Evolutionary conservation across 2,113 vertebrate genomes (phyloP), one percentile per base, ranked within the genome.

Genomic region (Thryonomys swinderianus): DNA sequence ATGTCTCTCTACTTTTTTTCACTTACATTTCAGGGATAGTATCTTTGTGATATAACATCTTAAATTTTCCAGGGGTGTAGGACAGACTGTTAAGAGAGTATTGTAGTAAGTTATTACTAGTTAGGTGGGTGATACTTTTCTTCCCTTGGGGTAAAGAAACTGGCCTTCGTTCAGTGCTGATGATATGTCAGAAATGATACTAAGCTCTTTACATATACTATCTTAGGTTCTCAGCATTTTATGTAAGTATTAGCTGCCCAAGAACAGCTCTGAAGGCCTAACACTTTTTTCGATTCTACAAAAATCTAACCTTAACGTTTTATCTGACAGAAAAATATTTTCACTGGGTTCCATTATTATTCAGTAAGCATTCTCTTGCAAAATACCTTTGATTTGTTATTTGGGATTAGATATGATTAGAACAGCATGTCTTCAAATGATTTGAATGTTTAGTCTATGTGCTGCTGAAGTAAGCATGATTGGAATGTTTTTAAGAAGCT

Each of bases 311-410:
- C 40, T 94, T 34, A 0, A 92, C 42, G 42, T 90, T 87, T 95
- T 62, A 45, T 76, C 57, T 87, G 13, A 30, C 37, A 55, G 51
- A 84, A 96, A 83, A 94, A 10, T 55, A 23, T 80, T n/a, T 91
- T 92, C 59, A 34, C 3, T 40, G 37, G 45, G n/a, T 53, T 81
- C 57, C 25, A 45, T 95, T 81, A 32, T 81, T 91, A 95, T 91
- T 91, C 64, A 62, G 37, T 86, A 74, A 85, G 59, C 66, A 57
- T 89, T 96, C 91, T 91, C 42, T 79, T 82, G 42, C 32, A 91
- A 93, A 94, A 87, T 76, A 91, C 84, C 78, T 92, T 96, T 93
- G 91, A 94, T 95, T 96, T 93, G 80, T 85, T 93, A 42, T 90
- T 96, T 94, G 51, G 90, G 85, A 82, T 94, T 95, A 83, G 53